Percentiles rank a stretch among this genome's conserved stretches.
These are phyloP conservation scores for Nomada fucata DNA, from an alignment of 2,888 invertebrate species.

Conservation along the genomic window DNA sequence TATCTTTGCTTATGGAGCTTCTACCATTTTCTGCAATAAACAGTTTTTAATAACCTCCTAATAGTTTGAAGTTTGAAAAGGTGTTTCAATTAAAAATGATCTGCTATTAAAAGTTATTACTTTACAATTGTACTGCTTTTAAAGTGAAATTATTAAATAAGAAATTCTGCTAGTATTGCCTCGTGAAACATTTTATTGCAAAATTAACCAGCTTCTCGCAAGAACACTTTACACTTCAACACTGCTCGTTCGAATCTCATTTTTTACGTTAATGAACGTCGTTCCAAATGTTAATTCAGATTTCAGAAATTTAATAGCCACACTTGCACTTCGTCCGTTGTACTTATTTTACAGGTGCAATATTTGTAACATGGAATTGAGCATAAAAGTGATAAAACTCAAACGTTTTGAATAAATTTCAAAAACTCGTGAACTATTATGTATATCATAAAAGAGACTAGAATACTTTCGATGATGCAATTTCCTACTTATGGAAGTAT, in stretches of 20 bases:
- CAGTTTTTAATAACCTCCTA: background rate
- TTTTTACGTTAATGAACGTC: too few species aligned
- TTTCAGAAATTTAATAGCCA: too few species aligned
- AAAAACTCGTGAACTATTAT: background rate
- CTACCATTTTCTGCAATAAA: background rate
- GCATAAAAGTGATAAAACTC: too few species aligned
- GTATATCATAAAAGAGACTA: background rate
- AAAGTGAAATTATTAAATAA: background rate
- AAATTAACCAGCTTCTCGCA: background rate
- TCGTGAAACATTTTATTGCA: background rate
- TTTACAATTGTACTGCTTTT: background rate
- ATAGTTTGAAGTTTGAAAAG: background rate
- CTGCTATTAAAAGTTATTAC: background rate
- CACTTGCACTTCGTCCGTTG: too few species aligned
- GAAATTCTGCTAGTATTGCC: background rate
- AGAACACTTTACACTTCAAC: too few species aligned
- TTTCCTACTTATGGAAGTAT: conserved; percentile 14
- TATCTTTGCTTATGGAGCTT: background rate
- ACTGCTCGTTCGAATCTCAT: too few species aligned
- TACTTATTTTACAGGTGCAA: too few species aligned
- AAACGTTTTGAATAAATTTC: too few species aligned
- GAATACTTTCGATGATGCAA: background rate
- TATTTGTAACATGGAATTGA: too few species aligned
- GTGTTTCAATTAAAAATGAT: background rate
- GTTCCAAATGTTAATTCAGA: too few species aligned